Evolutionary conservation across 2,113 vertebrate genomes (phyloP).

Genomic region (Mandrillus leucophaeus): DNA sequence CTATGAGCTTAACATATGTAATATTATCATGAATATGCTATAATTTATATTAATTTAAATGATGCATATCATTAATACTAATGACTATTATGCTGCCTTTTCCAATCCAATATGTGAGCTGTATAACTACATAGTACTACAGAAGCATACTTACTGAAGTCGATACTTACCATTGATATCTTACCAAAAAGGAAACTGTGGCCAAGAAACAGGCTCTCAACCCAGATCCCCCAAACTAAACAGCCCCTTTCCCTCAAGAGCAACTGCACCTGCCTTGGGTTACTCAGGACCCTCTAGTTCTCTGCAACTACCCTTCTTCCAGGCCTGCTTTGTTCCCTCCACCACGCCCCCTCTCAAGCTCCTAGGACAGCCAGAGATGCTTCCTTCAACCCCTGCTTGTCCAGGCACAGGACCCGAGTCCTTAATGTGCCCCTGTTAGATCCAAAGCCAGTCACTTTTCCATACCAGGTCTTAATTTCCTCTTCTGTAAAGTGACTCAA

Average conservation of each 20-base stretch:
- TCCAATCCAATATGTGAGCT: not conserved
- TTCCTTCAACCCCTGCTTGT: not conserved
- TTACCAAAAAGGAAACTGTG: not conserved
- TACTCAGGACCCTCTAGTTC: not conserved
- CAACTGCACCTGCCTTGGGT: not conserved
- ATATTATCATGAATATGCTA: constrained; percentile 16
- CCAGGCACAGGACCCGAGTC: not conserved
- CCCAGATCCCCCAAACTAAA: not conserved
- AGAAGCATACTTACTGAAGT: not conserved
- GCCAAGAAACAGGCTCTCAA: not conserved
- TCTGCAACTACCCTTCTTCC: not conserved
- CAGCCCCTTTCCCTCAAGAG: not conserved
- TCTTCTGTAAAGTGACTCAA: not conserved
- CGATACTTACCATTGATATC: not conserved
- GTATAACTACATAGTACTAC: not conserved
- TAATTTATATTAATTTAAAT: constrained; percentile 57
- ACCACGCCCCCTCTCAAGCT: not conserved
- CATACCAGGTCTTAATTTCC: not conserved
- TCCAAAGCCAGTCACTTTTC: not conserved
- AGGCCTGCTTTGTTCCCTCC: not conserved
- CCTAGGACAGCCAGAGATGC: not conserved
- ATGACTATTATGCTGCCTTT: constrained; percentile 22
- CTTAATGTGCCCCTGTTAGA: not conserved
- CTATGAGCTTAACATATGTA: not conserved
- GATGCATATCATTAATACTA: constrained; percentile 61